A percentile compares a stretch with the other conserved stretches of the same genome.
These are phyloP conservation scores for Balearica regulorum DNA, from an alignment of 2,797 vertebrate genomes.

Conservation along the genomic window DNA sequence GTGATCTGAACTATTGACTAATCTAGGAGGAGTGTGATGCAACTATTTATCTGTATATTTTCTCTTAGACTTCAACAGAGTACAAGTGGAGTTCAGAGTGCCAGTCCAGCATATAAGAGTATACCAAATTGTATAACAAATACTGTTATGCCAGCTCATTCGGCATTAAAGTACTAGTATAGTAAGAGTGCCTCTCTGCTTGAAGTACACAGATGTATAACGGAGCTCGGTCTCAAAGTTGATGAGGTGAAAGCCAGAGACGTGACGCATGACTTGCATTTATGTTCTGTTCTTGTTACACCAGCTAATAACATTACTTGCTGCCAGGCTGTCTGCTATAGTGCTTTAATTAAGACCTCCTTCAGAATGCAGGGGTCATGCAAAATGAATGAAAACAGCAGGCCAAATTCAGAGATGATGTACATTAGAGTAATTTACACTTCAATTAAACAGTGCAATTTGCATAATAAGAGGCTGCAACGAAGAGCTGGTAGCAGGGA, in stretches of 20 bases:
- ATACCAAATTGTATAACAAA: not conserved
- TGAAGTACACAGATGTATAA: not conserved
- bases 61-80: not conserved
- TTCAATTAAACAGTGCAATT: conserved; percentile 51
- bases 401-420: conserved; percentile 43
- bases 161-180: not conserved
- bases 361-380: conserved; percentile 52
- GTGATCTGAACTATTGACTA: not conserved
- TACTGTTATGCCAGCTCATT: not conserved
- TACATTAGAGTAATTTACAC: conserved; percentile 51
- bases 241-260: conserved; percentile 21
- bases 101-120: not conserved
- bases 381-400: conserved; percentile 54
- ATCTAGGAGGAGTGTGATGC: not conserved
- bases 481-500: not conserved
- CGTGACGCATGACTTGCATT: not conserved
- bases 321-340: not conserved
- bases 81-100: not conserved
- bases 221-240: not conserved
- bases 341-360: conserved; percentile 42
- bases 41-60: not conserved
- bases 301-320: not conserved
- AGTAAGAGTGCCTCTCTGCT: not conserved
- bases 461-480: conserved; percentile 38
- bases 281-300: conserved; percentile 5